phyloP scores from a whole-genome alignment of 2,888 invertebrate genomes.

The Thelaira solivaga region DNA sequence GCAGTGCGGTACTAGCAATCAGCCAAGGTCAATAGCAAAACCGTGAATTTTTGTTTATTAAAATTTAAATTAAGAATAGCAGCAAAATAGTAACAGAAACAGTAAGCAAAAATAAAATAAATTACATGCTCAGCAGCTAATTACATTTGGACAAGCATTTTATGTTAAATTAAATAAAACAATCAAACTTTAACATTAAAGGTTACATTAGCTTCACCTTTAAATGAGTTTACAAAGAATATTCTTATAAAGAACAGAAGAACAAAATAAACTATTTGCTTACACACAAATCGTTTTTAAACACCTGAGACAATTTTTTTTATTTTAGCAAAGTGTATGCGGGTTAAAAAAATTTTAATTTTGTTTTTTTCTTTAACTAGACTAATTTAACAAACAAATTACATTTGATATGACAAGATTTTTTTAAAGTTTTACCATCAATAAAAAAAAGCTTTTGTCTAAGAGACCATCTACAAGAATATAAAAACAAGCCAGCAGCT shows the following conservation, averaged over 20 bases:
- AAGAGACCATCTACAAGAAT: no score
- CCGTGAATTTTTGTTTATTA: slow-evolving; percentile 26
- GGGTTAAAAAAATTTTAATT: background rate
- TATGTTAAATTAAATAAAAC: background rate
- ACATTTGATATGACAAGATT: slow-evolving; percentile 54
- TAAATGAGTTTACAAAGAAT: background rate
- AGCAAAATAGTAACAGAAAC: background rate
- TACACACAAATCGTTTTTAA: no score
- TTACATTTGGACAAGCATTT: background rate
- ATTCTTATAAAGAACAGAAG: background rate
- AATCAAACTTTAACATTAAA: background rate
- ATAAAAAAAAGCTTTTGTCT: slow-evolving; percentile 45
- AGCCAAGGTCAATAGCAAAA: slow-evolving; percentile 61
- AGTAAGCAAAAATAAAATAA: background rate
- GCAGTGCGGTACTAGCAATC: slow-evolving; percentile 2
- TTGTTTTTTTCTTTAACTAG: slow-evolving; percentile 39
- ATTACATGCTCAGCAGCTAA: slow-evolving; percentile 24
- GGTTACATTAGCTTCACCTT: slow-evolving; percentile 25
- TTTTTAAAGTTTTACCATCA: slow-evolving; percentile 35
- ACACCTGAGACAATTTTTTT: slow-evolving; percentile 30
- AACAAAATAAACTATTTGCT: background rate
- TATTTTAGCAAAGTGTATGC: no score
- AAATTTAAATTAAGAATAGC: background rate
- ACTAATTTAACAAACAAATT: slow-evolving; percentile 59
- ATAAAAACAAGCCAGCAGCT: no score